phyloP scores from a whole-genome alignment of 1,140 invertebrate genomes.

The Drosophila serrata region DNA sequence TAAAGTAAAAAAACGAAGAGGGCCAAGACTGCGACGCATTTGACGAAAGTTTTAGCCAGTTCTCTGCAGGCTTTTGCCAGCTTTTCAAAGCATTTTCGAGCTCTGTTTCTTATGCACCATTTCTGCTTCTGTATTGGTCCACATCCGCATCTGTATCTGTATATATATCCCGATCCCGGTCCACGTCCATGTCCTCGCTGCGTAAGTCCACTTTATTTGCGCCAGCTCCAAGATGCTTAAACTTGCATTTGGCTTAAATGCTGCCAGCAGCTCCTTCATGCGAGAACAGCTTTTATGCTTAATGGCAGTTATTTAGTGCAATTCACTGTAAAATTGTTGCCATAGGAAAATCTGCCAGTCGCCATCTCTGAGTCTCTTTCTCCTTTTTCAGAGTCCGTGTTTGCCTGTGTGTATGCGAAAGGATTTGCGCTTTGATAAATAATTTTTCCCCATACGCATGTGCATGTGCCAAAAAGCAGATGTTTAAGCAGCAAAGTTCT shows the following conservation, averaged over 20 bases:
- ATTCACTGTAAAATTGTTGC: conserved; percentile 82
- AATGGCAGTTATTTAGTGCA: conserved; percentile 84
- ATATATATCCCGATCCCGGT: conserved; percentile 18
- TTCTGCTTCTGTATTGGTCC: conserved; percentile 42
- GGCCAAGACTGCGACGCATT: conserved; percentile 48
- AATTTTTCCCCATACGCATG: conserved; percentile 63
- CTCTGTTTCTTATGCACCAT: conserved; percentile 46
- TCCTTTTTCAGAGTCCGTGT: background rate
- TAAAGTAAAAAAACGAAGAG: conserved; percentile 6
- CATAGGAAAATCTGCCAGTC: conserved; percentile 65
- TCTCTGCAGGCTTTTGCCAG: conserved; percentile 43
- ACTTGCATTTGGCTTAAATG: conserved; percentile 82
- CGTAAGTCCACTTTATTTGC: conserved; percentile 79
- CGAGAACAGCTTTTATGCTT: conserved; percentile 84
- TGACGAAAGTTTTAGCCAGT: conserved; percentile 65
- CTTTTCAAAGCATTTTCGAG: conserved; percentile 30
- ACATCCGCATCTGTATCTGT: conserved; percentile 20
- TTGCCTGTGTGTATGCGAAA: conserved; percentile 43
- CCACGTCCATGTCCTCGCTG: conserved; percentile 41
- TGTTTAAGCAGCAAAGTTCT: conserved; percentile 56
- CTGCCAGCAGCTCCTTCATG: conserved; percentile 75
- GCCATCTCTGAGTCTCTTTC: conserved; percentile 30
- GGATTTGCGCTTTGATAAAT: conserved; percentile 80
- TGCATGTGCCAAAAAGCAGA: conserved; percentile 67
- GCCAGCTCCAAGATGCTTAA: conserved; percentile 75